phyloP scores from a whole-genome alignment of 2,797 vertebrate species.

The Oreochromis grahami region DNA sequence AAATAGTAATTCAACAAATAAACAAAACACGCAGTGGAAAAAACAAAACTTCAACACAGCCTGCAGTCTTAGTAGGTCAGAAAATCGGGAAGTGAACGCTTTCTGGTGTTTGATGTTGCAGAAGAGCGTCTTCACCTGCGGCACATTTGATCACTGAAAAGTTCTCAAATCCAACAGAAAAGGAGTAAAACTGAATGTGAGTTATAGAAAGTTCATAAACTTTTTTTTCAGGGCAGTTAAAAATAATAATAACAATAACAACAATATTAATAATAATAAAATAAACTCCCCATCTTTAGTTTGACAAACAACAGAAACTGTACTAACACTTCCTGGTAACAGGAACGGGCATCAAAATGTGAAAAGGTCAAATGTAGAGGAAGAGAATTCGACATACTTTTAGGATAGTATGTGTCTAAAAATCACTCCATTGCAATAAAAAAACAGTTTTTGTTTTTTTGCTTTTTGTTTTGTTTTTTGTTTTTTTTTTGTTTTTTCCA shows the following conservation, averaged over 20 bases:
- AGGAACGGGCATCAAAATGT: slow-evolving; percentile 16
- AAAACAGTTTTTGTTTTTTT: slow-evolving; percentile 5
- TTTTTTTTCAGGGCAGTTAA: background rate
- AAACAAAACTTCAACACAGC: slow-evolving; percentile 66
- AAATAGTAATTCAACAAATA: slow-evolving; percentile 61
- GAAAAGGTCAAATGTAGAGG: slow-evolving; percentile 32
- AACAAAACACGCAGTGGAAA: slow-evolving; percentile 64
- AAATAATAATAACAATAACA: background rate
- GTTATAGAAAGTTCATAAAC: background rate
- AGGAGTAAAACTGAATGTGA: background rate
- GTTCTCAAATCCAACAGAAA: background rate
- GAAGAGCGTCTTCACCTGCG: slow-evolving; percentile 12
- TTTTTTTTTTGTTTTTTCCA: background rate
- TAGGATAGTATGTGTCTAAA: slow-evolving; percentile 46
- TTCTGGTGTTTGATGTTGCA: background rate
- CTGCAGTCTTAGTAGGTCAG: slow-evolving; percentile 47
- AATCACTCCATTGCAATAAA: slow-evolving; percentile 58
- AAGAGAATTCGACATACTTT: slow-evolving; percentile 32
- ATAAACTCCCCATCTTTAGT: background rate
- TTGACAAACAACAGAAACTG: slow-evolving; percentile 15
- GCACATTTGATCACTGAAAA: background rate
- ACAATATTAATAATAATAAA: background rate
- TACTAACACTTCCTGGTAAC: background rate
- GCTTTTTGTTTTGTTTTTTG: background rate
- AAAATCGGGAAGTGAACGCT: background rate